Base-by-base conservation (phyloP, 2,888 invertebrate genomes). In the Apoda limacodes region DNA sequence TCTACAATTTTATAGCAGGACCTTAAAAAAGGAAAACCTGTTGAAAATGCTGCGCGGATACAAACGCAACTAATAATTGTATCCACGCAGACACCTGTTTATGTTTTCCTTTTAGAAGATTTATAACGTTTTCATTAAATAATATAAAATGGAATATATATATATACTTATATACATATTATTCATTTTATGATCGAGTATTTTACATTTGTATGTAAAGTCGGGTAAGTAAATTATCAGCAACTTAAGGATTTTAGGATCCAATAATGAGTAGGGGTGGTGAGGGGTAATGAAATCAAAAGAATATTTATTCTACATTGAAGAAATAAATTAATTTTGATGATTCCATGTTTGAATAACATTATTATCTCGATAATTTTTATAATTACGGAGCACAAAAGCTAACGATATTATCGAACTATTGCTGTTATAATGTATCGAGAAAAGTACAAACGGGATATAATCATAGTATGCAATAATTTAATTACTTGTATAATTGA, bases 401-500 rank as follows among this genome's bases (percentile, higher is more conserved):
- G 60, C 63, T 65, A 61, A 60, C 53, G 61, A 61, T 60, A 59
- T 55, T 61, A 17, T 17, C 57, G 56, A 59, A 60, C 63, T 59
- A 60, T 53, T 52, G 58, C 44, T 53, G 58, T 62, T 57, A 59
- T 54, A 6, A 44, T 54, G 56, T 63, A 65, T 64, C 59, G 64
- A 69, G 64, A 67, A 62, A 66, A 66, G 62, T 71, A 67, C 59
- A 71, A 71, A 74, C 55, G 53, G 66, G 64, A 66, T 67, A 62
- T 62, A 46, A 60, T 56, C 56, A 60, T 60, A n/a, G n/a, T n/a
- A 48, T 49, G 7, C 17, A 40, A 55, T 61, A 57, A 62, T 65
- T 69, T 64, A 57, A 61, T 63, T 64, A 65, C 59, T 70, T 72
- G 72, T 76, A 72, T 69, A 75, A 67, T 67, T 75, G 62, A 60